These are phyloP conservation scores for Umimayanthus chanpuru DNA, from an alignment of 92 coral and sea anemone genomes.

Conservation along the genomic window DNA sequence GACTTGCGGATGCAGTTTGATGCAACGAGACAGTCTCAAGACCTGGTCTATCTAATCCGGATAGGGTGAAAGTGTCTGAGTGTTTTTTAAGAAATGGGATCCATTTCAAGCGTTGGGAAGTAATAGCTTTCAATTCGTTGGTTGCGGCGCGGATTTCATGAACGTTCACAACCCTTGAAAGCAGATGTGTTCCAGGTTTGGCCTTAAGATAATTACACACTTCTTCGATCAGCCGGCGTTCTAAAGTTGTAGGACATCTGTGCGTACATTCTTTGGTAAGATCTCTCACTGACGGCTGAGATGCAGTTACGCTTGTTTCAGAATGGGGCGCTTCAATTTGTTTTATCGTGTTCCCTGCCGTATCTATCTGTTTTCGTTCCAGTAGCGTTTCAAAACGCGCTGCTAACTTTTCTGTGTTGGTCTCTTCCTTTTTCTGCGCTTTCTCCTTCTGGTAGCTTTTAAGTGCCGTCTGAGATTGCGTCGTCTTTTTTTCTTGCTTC, in stretches of 20 bases:
- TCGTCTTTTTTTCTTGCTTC: background rate
- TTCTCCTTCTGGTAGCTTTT: background rate
- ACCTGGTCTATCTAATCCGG: background rate
- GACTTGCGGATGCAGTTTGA: background rate
- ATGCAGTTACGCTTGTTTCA: background rate
- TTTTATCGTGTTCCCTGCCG: background rate
- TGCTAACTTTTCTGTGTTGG: background rate
- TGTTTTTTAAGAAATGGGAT: background rate
- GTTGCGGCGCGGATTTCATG: background rate
- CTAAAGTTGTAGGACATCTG: background rate
- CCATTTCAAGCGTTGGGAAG: slow-evolving; percentile 12
- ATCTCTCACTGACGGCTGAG: no score
- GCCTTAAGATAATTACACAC: background rate
- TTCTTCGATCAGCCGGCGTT: background rate
- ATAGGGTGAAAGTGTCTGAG: background rate
- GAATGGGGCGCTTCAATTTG: background rate
- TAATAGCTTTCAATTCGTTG: background rate
- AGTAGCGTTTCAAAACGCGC: background rate
- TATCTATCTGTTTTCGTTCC: background rate
- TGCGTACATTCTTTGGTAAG: background rate
- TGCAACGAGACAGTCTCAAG: slow-evolving; percentile 5
- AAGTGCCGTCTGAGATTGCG: background rate
- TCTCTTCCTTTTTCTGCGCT: background rate
- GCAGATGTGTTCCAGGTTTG: background rate
- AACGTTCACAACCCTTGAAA: slow-evolving; percentile 3